Base-by-base conservation (phyloP, 2,113 vertebrate genomes). In the Mesitornis unicolor region DNA sequence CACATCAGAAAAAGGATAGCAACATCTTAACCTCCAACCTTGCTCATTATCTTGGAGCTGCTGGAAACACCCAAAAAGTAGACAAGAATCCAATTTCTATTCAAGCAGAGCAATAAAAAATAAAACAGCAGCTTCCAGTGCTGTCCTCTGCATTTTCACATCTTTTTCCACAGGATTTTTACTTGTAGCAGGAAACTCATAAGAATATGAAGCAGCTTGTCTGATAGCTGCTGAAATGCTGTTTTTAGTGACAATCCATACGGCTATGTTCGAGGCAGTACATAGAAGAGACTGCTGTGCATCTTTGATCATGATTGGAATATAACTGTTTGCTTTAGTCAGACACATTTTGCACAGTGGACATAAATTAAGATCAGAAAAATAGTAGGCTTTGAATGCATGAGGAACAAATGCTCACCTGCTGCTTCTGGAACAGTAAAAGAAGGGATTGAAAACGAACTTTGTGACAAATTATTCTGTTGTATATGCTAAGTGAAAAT, bases 341-440 rank as follows among this genome's bases (percentile, higher is more conserved):
- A 88, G 82, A 93, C 56, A 40, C 48, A 63, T 84, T 93, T 65
- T 81, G 38, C 33, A 82, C 53, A 45, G 56, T 64, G 87, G 74
- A 78, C 56, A 33, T 75, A 91, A 95, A 95, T 77, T 89, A 87
- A 28, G 35, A 94, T 82, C 84, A 94, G 77, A 89, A 93, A 84
- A 94, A 70, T 9, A 57, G 53, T 24, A 81, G 22, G 42, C 33
- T 91, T 87, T 95, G 73, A 89, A 87, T 19, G 10, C 25, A 60
- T 40, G n/a, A 89, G 15, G 42, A 93, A 83, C 61, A 90, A 95
- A 90, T 53, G 26, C 16, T 92, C 0, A 0, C 12, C 67, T 83
- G 17, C 35, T 76, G 84, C 18, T 89, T 74, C 45, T 59, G 40
- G 38, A 92, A 86, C 11, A 57, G 53, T 31, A 68, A 80, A 84